These are phyloP conservation scores for Cetoscarus ocellatus DNA, from an alignment of 2,797 vertebrate genomes.

Conservation along the genomic window DNA sequence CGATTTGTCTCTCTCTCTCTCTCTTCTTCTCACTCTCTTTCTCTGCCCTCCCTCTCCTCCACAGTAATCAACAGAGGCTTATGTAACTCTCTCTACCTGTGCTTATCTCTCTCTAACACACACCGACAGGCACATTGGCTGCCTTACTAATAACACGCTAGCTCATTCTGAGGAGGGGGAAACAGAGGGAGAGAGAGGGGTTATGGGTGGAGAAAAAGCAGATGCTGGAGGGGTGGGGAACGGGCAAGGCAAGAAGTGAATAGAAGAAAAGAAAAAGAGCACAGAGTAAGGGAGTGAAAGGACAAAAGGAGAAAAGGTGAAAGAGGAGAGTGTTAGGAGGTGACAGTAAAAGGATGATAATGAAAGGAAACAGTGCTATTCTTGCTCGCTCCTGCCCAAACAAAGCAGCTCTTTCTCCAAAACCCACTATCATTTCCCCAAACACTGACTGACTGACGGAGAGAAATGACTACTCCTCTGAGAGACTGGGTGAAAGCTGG, in stretches of 20 bases:
- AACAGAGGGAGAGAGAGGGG: slow-evolving; percentile 28
- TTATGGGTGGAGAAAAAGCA: slow-evolving; percentile 26
- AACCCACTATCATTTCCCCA: slow-evolving; percentile 76
- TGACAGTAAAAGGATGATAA: slow-evolving; percentile 76
- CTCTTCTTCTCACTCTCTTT: slow-evolving; percentile 58
- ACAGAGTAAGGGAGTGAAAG: slow-evolving; percentile 57
- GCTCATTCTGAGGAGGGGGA: slow-evolving; percentile 60
- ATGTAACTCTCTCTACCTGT: slow-evolving; percentile 87
- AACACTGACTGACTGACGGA: slow-evolving; percentile 76
- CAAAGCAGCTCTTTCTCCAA: slow-evolving; percentile 74
- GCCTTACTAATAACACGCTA: slow-evolving; percentile 85
- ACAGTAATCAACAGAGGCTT: slow-evolving; percentile 84
- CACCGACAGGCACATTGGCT: slow-evolving; percentile 82
- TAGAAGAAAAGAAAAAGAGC: slow-evolving; percentile 45
- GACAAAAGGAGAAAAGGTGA: slow-evolving; percentile 74
- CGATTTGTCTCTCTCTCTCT: slow-evolving; percentile 70
- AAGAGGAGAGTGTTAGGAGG: slow-evolving; percentile 69
- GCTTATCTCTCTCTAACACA: slow-evolving; percentile 86
- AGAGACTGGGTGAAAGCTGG: slow-evolving; percentile 67
- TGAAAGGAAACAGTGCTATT: slow-evolving; percentile 79
- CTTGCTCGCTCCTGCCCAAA: slow-evolving; percentile 71
- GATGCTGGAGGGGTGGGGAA: slow-evolving; percentile 34
- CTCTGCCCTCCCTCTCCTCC: slow-evolving; percentile 72
- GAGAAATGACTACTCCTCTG: slow-evolving; percentile 72
- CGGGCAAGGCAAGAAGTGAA: slow-evolving; percentile 43